Conservation (phyloP, 1,140 invertebrate genomes). For the Bacillus rossius region DNA sequence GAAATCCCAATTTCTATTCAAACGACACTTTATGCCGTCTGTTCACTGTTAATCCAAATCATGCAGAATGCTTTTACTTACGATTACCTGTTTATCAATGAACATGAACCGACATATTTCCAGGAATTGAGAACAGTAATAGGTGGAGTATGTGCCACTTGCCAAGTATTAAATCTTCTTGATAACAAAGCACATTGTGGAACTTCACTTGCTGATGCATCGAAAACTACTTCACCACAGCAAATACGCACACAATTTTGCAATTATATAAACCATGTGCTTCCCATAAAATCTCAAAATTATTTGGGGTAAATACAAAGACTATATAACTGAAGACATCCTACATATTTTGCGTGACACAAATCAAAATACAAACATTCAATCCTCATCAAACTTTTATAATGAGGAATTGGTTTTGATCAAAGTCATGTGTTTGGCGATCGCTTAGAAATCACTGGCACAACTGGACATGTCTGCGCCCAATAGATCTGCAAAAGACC, state of each 20-base stretch:
- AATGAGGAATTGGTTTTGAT: constrained; percentile 20
- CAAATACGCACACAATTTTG: constrained; percentile 36
- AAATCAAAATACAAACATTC: constrained; percentile 13
- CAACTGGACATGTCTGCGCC: constrained; percentile 23
- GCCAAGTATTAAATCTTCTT: constrained; percentile 34
- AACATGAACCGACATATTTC: constrained; percentile 41
- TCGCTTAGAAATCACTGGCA: constrained; percentile 15
- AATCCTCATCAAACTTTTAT: constrained; percentile 26
- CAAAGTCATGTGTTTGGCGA: constrained; percentile 24
- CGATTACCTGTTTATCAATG: constrained; percentile 36
- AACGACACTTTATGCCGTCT: constrained; percentile 32
- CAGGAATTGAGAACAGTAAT: constrained; percentile 36
- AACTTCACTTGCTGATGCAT: constrained; percentile 31
- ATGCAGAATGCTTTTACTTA: constrained; percentile 38
- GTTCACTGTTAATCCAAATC: constrained; percentile 37
- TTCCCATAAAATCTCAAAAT: constrained; percentile 26
- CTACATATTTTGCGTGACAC: constrained; percentile 17
- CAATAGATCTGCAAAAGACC: constrained; percentile 19
- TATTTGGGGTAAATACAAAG: constrained; percentile 37
- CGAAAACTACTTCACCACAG: constrained; percentile 26
- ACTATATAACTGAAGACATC: constrained; percentile 32
- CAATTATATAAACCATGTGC: constrained; percentile 35
- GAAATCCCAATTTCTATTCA: constrained; percentile 26
- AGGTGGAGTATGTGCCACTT: constrained; percentile 40
- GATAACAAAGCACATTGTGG: constrained; percentile 40